Evolutionary conservation across 1,140 invertebrate genomes (phyloP), one percentile per base, ranked within the genome.

Genomic region (Drosophila yakuba): DNA sequence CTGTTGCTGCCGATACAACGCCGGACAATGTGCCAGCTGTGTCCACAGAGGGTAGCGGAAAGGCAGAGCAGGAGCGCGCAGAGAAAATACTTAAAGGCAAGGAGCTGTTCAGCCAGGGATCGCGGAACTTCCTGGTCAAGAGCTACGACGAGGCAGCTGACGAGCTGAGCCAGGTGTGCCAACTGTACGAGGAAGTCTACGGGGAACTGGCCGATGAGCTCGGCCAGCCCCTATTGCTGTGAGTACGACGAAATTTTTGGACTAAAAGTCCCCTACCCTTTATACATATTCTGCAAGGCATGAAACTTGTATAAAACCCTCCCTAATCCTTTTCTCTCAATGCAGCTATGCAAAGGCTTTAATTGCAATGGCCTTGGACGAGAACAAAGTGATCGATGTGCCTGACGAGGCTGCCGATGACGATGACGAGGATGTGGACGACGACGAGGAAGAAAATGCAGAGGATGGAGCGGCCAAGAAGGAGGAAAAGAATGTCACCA

Each of bases 211-310:
- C 94, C 2, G 93, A 95, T 64, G 96, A 97, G 83, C 94, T 96
- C 86, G 96, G 94, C 7, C 96, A 97, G 55, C 95, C 95, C 2
- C 96, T 97, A 90, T 94, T 96, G 63, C 93, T 95, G 63, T 91
- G 50, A 91, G 88, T 89, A 67, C 20, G 39, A 23, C 3, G 14
- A 38, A n/a, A 11, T 25, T 20, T 15, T 7, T 1, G 4, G 2
- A 8, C n/a, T 43, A 15, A 43, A 15, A 45, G 20, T 11, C 11
- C 43, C 32, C 32, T 20, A 20, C 20, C 20, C 20, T 20, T 1
- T 20, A 20, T 20, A 20, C 20, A 20, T 20, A 20, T 20, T 20
- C 20, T 20, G 38, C 14, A 14, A 4, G 12, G 36, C 36, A 32
- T 32, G 15, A 15, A 7, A n/a, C 14, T 5, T 43, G 8, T 43